phyloP scores from a whole-genome alignment of 2,888 invertebrate species.

The Malthinus seriepunctatus region DNA sequence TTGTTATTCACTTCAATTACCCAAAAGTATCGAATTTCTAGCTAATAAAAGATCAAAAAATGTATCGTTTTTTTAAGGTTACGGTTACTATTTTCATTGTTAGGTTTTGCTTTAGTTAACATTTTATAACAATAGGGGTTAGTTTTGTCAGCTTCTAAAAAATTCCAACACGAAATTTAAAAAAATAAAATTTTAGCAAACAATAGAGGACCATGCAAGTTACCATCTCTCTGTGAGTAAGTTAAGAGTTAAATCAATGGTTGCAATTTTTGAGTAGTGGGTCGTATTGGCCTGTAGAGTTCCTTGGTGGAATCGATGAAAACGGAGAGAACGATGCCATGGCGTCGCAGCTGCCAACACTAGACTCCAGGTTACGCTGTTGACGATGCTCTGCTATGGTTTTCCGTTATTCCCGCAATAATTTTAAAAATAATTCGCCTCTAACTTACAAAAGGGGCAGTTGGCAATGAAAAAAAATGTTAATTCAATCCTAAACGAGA shows the following conservation, averaged over 20 bases:
- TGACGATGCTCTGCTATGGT: no score
- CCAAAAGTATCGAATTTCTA: constrained; percentile 29
- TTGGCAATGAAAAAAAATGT: background rate
- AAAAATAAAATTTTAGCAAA: background rate
- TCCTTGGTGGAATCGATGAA: no score
- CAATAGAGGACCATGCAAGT: no score
- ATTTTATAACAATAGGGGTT: constrained; percentile 15
- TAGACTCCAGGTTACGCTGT: no score
- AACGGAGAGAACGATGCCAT: no score
- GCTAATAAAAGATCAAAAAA: constrained; percentile 4
- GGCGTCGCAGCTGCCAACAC: no score
- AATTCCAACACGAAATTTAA: background rate
- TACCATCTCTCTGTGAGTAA: no score
- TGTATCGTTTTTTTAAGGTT: constrained; percentile 7
- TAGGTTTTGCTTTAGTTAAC: constrained; percentile 22
- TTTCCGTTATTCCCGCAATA: no score
- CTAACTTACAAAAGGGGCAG: background rate
- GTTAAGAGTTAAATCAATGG: no score
- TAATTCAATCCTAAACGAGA: constrained; percentile 1
- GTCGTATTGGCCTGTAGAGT: no score
- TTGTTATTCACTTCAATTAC: constrained; percentile 27
- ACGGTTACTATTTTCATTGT: constrained; percentile 22
- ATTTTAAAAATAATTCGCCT: no score
- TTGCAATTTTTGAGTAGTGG: no score
- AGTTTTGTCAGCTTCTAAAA: constrained; percentile 23